Base-by-base conservation (phyloP, 1,140 invertebrate species). In the Drosophila simulans region DNA sequence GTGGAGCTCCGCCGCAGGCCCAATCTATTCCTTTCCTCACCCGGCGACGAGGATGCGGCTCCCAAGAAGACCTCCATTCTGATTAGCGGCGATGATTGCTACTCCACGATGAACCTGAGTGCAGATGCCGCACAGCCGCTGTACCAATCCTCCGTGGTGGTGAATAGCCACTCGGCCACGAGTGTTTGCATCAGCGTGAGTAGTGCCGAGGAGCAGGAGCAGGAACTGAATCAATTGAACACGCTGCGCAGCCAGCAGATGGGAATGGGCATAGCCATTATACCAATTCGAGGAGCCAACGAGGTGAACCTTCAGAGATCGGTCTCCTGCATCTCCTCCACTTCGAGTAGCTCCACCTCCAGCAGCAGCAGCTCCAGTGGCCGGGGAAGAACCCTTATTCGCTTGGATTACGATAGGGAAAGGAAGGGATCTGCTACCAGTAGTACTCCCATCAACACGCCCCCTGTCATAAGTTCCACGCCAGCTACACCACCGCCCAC, bases 1-100 rank as follows among this genome's bases (percentile, higher is more conserved):
- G 49, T 66, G 57, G 71, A 89, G 4, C 57, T 71, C 13, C 65
- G 84, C 12, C 58, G 79, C 12, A 54, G 49, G 25, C 53, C 63
- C 17, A 48, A 53, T 15, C 65, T 65, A 3, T 25, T 55, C 5
- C 37, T 51, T 13, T 56, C 34, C 4, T 15, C 51, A 3, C 12
- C 22, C 55, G 56, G 57, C 3, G 35, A 49, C 17, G 55, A 56
- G 40, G 69, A 59, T 48, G 85, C 66, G 17, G 74, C 86, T 53
- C 94, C 94, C 59, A 94, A 94, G 83, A 95, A 95, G 92, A 96
- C 95, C 4, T 96, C 95, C 5, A 96, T 96, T 71, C 92, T 96
- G 91, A 96, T 96, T 59, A 96, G 94, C 79, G 95, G 95, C 5
- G 95, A 96, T 75, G 94, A 95, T 91, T 95, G 95, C 91, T 95